Evolutionary conservation across 2,888 invertebrate genomes (phyloP).

Genomic region (Caenorhabditis sp.): DNA sequence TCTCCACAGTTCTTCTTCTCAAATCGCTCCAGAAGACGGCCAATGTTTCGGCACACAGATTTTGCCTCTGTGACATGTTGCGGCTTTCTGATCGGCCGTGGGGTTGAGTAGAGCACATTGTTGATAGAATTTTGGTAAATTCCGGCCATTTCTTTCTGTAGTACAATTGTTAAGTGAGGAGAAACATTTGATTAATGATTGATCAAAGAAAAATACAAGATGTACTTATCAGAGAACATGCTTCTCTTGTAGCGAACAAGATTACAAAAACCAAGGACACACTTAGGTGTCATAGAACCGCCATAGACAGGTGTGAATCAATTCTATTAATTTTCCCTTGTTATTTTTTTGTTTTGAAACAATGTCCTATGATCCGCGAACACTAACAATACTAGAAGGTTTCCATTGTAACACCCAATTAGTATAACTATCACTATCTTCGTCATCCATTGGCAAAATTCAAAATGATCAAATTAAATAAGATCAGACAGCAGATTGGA

Average conservation of each 20-base stretch:
- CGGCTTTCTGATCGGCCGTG: neutral
- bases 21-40: neutral
- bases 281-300: too few relatives aligned
- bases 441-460: neutral
- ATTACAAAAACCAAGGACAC: too few relatives aligned
- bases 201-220: neutral
- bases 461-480: neutral
- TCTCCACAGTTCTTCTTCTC: neutral
- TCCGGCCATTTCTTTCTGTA: constrained; percentile 3
- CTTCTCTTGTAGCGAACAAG: too few relatives aligned
- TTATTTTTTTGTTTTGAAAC: neutral
- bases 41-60: neutral
- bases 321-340: neutral
- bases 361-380: neutral
- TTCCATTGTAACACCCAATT: neutral
- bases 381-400: neutral
- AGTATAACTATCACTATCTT: neutral
- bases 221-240: too few relatives aligned
- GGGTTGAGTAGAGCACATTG: neutral
- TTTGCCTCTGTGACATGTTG: neutral
- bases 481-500: neutral
- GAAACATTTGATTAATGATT: too few relatives aligned
- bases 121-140: neutral
- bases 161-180: neutral
- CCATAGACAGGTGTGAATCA: too few relatives aligned